Base-by-base conservation (phyloP, 2,113 vertebrate genomes). In the Eurypyga helias region DNA sequence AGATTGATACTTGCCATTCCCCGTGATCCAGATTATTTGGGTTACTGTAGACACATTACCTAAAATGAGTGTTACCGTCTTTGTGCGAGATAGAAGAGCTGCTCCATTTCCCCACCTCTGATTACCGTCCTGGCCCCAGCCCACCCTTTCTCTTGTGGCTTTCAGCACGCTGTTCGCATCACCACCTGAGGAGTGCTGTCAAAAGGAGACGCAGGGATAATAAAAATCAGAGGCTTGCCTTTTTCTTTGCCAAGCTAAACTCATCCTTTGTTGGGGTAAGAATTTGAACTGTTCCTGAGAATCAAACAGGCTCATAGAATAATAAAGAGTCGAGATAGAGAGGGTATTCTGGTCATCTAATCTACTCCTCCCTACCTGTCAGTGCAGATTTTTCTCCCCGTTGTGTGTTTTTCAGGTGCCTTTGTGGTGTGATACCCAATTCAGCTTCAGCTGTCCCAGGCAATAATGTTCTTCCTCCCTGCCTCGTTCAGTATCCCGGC, bases 1-100 rank as follows among this genome's bases (percentile, higher is more conserved):
- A 92, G 91, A 91, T 73, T 87, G 93, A 89, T 89, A 19, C 62
- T 88, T 41, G 78, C 75, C 77, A 11, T 89, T 92, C 79, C 80
- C 38, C 6, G 1, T 1, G 18, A 82, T 38, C 43, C 55, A n/a
- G 18, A 60, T 70, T 51, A n/a, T 57, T 84, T 86, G 34, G 72
- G 92, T 62, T 71, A 46, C 41, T 1, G 13, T 66, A 70, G 91
- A 52, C 81, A 48, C 48, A 57, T 89, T 73, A 20, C 2, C 87
- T 71, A 65, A 93, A 89, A 72, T 60, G 75, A 73, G 26, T 28
- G 73, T 90, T 57, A 26, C 24, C 72, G 65, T 83, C 33, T 11
- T 61, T 43, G 69, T 17, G 41, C 28, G 12, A 61, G 61, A 64
- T 7, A 38, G 79, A 87, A 80, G 82, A 70, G 51, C 75, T 79